These are phyloP conservation scores for Nothocercus julius DNA, from an alignment of 2,113 vertebrate species.

Conservation along the genomic window DNA sequence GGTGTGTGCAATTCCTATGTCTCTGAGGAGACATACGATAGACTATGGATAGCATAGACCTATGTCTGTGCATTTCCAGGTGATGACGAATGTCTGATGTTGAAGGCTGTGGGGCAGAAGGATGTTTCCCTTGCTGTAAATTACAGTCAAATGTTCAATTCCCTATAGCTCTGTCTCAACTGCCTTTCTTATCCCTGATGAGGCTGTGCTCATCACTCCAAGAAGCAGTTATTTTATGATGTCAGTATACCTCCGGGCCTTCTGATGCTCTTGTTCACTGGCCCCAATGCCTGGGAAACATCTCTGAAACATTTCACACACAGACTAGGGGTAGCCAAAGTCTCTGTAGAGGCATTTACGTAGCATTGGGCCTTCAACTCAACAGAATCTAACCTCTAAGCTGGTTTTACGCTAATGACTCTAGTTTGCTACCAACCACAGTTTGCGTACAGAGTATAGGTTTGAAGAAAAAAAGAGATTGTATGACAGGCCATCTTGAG, in stretches of 20 bases:
- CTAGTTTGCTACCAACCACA: not conserved
- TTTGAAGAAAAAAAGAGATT: not conserved
- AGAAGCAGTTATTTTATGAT: not conserved
- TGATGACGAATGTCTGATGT: not conserved
- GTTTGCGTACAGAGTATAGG: not conserved
- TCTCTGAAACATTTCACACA: not conserved
- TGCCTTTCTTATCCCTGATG: not conserved
- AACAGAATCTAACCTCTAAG: not conserved
- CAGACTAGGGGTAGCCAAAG: not conserved
- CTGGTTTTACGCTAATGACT: not conserved
- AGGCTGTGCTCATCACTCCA: not conserved
- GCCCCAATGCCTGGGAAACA: not conserved
- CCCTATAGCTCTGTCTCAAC: not conserved
- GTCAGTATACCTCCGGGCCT: not conserved
- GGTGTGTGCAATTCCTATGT: not conserved
- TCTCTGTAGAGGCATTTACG: not conserved
- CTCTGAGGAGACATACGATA: not conserved
- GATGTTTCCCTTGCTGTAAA: not conserved
- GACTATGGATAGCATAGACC: no score
- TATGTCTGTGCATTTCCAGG: not conserved
- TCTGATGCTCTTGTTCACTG: not conserved
- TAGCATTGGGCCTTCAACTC: not conserved
- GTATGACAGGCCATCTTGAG: not conserved
- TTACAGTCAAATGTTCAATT: not conserved
- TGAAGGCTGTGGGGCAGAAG: not conserved